Evolutionary conservation across 64 coral and sea anemone genomes (phyloP).

Genomic region (Stichodactyla mertensii): DNA sequence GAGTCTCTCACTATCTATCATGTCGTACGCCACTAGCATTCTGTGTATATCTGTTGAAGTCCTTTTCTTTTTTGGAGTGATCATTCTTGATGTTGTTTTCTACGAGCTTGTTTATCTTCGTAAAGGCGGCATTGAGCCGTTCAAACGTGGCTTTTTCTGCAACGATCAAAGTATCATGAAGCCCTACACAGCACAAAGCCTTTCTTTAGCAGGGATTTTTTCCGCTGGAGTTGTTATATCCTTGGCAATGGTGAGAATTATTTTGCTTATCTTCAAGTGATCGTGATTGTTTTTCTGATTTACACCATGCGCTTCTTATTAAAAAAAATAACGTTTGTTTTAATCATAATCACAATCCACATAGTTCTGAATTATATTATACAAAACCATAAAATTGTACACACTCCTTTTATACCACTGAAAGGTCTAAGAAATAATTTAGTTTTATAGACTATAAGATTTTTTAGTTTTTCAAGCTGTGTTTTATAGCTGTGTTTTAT

Average conservation of each 20-base stretch:
- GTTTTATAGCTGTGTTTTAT: no score
- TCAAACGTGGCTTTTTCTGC: slow-evolving; percentile 47
- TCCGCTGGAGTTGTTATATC: not conserved
- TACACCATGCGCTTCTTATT: no score
- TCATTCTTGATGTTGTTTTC: not conserved
- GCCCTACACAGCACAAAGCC: not conserved
- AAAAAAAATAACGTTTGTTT: no score
- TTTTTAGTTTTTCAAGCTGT: no score
- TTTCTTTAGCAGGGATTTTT: not conserved
- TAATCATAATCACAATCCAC: no score
- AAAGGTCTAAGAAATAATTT: no score
- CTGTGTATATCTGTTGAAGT: slow-evolving; percentile 9
- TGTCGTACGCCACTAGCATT: not conserved
- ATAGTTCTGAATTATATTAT: no score
- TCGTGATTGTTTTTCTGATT: not conserved
- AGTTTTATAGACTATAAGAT: no score
- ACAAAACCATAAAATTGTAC: no score
- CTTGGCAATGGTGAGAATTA: not conserved
- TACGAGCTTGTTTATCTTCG: not conserved
- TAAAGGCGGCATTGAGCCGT: slow-evolving; percentile 21
- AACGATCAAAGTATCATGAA: slow-evolving; percentile 42
- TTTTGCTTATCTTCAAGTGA: not conserved
- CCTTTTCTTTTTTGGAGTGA: not conserved
- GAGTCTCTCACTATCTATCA: not conserved
- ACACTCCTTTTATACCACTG: no score